These are phyloP conservation scores for Cavia porcellus DNA, from an alignment of 2,113 vertebrate genomes.

Conservation along the genomic window DNA sequence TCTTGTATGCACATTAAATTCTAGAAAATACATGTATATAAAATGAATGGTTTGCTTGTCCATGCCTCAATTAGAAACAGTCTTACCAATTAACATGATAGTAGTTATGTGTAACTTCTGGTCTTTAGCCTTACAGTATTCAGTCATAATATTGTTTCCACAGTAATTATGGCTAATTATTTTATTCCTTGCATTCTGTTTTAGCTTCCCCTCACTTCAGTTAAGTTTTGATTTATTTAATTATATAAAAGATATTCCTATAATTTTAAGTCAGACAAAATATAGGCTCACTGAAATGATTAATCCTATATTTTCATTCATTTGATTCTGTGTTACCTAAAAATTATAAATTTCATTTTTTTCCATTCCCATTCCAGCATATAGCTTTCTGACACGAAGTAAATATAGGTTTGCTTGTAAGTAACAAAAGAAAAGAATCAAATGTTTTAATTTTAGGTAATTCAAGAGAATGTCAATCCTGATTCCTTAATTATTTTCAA, in stretches of 20 bases:
- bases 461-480: neutral
- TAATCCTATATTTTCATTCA: neutral
- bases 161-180: neutral
- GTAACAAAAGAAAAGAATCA: constrained; percentile 39
- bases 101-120: neutral
- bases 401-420: neutral
- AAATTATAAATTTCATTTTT: neutral
- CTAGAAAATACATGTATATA: neutral
- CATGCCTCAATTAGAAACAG: neutral
- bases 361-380: neutral
- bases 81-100: neutral
- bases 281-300: neutral
- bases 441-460: neutral
- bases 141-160: neutral
- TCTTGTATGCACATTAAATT: neutral
- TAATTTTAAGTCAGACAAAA: neutral
- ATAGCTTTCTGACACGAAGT: neutral
- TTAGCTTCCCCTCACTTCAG: neutral
- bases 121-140: neutral
- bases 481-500: constrained; percentile 28
- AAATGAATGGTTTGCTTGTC: neutral
- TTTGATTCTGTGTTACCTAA: neutral
- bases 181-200: neutral
- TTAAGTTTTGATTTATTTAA: neutral
- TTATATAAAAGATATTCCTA: neutral